A percentile compares a stretch with the other conserved stretches of the same genome.
Conservation (phyloP, 1,140 invertebrate species). For the Nasonia longicornis region DNA sequence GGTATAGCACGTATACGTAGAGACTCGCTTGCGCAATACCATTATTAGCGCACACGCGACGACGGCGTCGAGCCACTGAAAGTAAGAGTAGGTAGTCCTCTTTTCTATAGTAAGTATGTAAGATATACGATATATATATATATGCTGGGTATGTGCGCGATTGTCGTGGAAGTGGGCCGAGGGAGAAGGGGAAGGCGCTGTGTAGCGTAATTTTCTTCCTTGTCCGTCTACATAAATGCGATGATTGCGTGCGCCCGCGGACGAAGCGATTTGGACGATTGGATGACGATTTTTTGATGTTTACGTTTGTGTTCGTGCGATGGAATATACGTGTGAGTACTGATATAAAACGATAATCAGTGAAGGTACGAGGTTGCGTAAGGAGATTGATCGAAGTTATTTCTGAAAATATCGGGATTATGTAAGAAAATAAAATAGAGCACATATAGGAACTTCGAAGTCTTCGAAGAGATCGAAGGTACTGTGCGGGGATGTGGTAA, state of each 20-base stretch:
- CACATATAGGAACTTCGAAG: neutral
- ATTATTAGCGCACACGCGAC: conserved; percentile 54
- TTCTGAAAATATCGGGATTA: neutral
- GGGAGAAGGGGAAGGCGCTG: neutral
- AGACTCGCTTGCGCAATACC: conserved; percentile 50
- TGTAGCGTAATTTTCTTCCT: conserved; percentile 32
- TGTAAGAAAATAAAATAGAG: neutral
- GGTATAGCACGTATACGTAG: conserved; percentile 33
- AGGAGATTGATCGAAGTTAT: neutral
- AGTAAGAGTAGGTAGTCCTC: conserved; percentile 53
- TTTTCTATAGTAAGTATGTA: conserved; percentile 9
- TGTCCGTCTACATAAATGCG: conserved; percentile 10
- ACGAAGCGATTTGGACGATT: neutral
- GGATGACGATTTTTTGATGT: neutral
- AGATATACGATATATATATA: too few species aligned
- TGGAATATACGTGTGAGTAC: neutral
- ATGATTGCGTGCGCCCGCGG: neutral
- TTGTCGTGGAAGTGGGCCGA: conserved; percentile 12
- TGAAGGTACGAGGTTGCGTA: neutral
- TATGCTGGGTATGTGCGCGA: neutral
- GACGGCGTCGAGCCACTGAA: conserved; percentile 48
- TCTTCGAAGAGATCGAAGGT: neutral
- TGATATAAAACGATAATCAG: neutral
- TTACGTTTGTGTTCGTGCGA: neutral
- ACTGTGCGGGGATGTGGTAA: neutral